phyloP scores from a whole-genome alignment of 2,113 vertebrate genomes.

The Leptobrachium ailaonicum region DNA sequence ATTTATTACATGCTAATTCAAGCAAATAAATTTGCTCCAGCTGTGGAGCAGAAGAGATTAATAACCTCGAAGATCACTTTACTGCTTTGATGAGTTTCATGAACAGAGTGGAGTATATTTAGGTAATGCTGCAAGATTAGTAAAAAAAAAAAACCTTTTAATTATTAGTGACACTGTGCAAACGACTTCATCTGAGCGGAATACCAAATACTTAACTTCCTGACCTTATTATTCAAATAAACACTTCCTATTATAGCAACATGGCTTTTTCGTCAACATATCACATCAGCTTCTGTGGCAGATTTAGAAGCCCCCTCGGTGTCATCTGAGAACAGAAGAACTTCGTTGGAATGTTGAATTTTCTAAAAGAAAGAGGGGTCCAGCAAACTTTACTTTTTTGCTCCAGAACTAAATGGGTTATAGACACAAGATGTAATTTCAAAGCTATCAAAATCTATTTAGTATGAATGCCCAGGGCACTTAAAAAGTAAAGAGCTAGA shows the following conservation, averaged over 20 bases:
- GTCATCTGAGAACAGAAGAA: conserved; percentile 46
- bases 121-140: conserved; percentile 79
- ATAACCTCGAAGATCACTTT: conserved; percentile 77
- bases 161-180: conserved; percentile 87
- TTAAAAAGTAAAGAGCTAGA: conserved; percentile 37
- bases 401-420: conserved; percentile 39
- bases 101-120: conserved; percentile 75
- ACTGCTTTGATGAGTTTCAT: conserved; percentile 81
- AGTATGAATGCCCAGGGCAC: conserved; percentile 46
- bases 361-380: conserved; percentile 19
- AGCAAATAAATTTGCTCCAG: conserved; percentile 81
- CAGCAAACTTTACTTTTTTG: conserved; percentile 22
- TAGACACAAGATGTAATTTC: conserved; percentile 44
- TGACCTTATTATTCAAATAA: conserved; percentile 80
- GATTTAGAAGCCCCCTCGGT: conserved; percentile 50
- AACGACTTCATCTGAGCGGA: conserved; percentile 72
- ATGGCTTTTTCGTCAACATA: conserved; percentile 56
- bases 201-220: conserved; percentile 81
- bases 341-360: conserved; percentile 40
- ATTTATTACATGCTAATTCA: conserved; percentile 83
- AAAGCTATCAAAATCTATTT: conserved; percentile 49
- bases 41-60: conserved; percentile 81
- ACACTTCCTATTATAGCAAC: conserved; percentile 67
- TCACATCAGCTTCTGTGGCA: conserved; percentile 54
- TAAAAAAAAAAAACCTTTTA: conserved; percentile 73